These are phyloP conservation scores for Petroica traversi DNA, from an alignment of 2,113 vertebrate genomes.

Conservation along the genomic window DNA sequence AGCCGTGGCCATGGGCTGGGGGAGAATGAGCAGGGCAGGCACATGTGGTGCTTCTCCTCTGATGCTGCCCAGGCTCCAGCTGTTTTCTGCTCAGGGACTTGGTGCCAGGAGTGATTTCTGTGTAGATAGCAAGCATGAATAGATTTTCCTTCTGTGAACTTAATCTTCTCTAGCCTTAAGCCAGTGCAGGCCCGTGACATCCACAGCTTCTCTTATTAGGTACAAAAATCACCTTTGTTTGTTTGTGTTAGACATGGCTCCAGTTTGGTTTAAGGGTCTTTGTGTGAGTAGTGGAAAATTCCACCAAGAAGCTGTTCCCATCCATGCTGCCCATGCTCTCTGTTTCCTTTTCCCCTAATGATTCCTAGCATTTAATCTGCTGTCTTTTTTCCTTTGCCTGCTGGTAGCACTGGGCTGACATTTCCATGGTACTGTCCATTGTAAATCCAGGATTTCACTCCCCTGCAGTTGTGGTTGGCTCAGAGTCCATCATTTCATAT, in stretches of 20 bases:
- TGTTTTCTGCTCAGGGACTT: not conserved
- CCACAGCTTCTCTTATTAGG: not conserved
- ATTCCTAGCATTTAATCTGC: not conserved
- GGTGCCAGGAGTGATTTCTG: not conserved
- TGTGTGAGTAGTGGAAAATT: not conserved
- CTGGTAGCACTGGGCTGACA: not conserved
- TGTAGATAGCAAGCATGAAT: not conserved
- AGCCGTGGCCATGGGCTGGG: not conserved
- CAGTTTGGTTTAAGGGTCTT: not conserved
- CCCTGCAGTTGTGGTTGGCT: not conserved
- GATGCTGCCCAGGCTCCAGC: not conserved
- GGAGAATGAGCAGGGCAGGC: not conserved
- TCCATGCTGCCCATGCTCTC: not conserved
- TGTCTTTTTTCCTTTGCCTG: not conserved
- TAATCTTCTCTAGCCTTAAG: not conserved
- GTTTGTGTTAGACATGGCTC: not conserved
- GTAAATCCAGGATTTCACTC: not conserved
- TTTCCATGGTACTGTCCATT: not conserved
- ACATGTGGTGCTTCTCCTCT: not conserved
- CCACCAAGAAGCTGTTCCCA: not conserved
- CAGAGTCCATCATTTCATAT: constrained; percentile 5
- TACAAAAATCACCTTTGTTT: not conserved
- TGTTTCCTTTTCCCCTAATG: not conserved
- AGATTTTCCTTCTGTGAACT: not conserved
- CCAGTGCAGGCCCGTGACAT: not conserved